Evolutionary conservation across 2,797 vertebrate species (phyloP), one percentile per base, ranked within the genome.

Genomic region (Numenius phaeopus): DNA sequence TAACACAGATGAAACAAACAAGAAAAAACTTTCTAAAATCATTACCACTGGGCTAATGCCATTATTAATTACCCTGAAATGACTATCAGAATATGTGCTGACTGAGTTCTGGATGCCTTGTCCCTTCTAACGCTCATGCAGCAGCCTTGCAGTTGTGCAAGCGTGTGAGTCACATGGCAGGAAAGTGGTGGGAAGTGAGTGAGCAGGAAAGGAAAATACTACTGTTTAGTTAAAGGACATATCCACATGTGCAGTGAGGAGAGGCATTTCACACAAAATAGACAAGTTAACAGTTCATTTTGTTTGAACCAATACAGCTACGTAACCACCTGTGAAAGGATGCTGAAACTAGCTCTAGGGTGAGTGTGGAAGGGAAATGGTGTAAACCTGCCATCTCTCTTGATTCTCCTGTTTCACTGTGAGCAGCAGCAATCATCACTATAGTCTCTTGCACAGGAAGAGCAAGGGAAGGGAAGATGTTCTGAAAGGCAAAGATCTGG

Each of bases 101-200:
- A 80, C 46, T 65, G 71, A 46, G 17, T 39, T 26, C 18, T 50
- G 64, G 29, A 14, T 40, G 40, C 15, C 47, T 57, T 34, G 8
- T 64, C 47, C 40, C 17, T 82, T 92, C 50, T 27, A 30, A 55
- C 0, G 4, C 20, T 92, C 7, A 0, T 62, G 39, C 40, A 79
- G 27, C n/a, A 66, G 44, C 11, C 21, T 65, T 58, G 42, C 24
- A 57, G 37, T 82, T 95, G 69, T 50, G 42, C 54, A 90, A 59
- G n/a, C 2, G 1, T 52, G 16, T 47, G 78, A 80, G n/a, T 92
- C 67, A 83, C 1, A 0, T 0, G 2, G 47, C 62, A 93, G 75
- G 70, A 70, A 93, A 82, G 54, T 44, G 19, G 26, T 58, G 57
- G 29, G 61, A 52, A 76, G 27, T 22, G 39, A 73, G 29, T 16